Percentiles rank a stretch among this genome's conserved stretches.
Evolutionary conservation across 2,888 invertebrate genomes (phyloP).

Genomic region (Phaedon cochleariae): DNA sequence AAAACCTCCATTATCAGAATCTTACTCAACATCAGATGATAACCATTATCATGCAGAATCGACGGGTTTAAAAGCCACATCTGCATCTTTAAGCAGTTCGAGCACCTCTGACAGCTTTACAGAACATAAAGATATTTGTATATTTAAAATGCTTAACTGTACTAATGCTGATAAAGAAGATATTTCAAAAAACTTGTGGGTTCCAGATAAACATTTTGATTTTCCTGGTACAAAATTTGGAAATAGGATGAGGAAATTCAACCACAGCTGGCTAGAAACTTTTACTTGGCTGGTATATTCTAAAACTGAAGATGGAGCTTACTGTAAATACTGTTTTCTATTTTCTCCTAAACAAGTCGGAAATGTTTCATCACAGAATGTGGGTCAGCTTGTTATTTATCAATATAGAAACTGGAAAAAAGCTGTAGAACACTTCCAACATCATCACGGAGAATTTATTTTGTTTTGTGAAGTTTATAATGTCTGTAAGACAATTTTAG

Average conservation of each 20-base stretch:
- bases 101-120: not conserved
- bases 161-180: too few relatives aligned
- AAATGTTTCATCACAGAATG: not conserved
- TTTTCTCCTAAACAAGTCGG: conserved; percentile 3
- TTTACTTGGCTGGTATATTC: conserved; percentile 11
- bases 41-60: not conserved
- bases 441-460: too few relatives aligned
- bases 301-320: conserved; percentile 7
- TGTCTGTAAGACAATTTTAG: too few relatives aligned
- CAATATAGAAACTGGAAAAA: conserved; percentile 12
- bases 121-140: not conserved
- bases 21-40: not conserved
- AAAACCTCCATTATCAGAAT: not conserved
- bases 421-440: conserved; percentile 3
- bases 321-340: conserved; percentile 7
- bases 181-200: not conserved
- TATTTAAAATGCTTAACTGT: not conserved
- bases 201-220: conserved; percentile 3
- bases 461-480: too few relatives aligned
- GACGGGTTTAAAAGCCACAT: not conserved
- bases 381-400: conserved; percentile 7
- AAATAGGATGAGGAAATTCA: too few relatives aligned
- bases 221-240: conserved; percentile 2
- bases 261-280: not conserved
- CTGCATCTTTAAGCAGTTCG: not conserved